Evolutionary conservation across 2,113 vertebrate species (phyloP), one percentile per base, ranked within the genome.

Genomic region (Kryptolebias marmoratus): DNA sequence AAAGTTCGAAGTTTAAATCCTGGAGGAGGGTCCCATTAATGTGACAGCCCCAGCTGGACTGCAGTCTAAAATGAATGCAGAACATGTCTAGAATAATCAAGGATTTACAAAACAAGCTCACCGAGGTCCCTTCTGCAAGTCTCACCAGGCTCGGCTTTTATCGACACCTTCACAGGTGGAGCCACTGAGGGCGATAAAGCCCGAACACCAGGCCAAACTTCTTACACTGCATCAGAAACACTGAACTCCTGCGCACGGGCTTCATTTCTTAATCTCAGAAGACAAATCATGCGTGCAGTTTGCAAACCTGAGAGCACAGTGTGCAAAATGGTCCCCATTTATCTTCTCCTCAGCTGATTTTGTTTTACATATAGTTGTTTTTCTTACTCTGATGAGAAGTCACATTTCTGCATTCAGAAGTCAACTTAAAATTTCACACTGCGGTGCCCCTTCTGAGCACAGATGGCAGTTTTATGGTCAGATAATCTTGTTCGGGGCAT

Each of bases 401-500:
- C 31, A 45, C 30, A n/a, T 4, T 48, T 15, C 22, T 16, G 22
- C 16, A 16, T 28, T 30, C 22, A 28, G 44, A 47, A 11, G 8
- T 3, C 11, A 16, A 47, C 4, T 12, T 31, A 65, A 22, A 64
- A 10, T 11, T 49, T 16, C 28, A 49, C 45, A 49, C 27, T 18
- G 45, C 28, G 5, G n/a, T 16, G 14, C 15, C 28, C 16, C 11
- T 28, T 45, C 39, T 45, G 13, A 45, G 11, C 58, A 61, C n/a
- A 28, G 18, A 61, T 13, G 39, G 39, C 11, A 45, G 58, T 14
- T 61, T 61, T 11, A 61, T 45, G 58, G 58, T 61, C 58, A 44
- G 57, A 11, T 42, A 59, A 22, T 59, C 32, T 12, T 42, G 57
- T 59, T 42, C 30, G 9, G 4, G 61, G 42, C 13, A 18, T 44